These are phyloP conservation scores for Drosophila limbata DNA, from an alignment of 2,888 invertebrate genomes.

Conservation along the genomic window DNA sequence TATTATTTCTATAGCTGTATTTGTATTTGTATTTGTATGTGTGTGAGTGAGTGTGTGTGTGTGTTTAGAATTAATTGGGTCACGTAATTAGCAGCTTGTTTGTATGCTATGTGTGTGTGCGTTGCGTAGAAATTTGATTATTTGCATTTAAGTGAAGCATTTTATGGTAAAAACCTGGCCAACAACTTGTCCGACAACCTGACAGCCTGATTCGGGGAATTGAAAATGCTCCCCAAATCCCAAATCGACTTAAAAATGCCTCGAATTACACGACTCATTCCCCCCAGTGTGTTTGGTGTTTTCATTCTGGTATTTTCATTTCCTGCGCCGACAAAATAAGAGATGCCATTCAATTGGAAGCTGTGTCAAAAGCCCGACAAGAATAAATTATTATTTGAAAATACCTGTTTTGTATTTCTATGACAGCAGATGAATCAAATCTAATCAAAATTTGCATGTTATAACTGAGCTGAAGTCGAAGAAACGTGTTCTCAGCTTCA, in stretches of 20 bases:
- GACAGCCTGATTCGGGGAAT: slow-evolving; percentile 27
- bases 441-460: slow-evolving; percentile 22
- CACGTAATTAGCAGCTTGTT: slow-evolving; percentile 71
- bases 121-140: slow-evolving; percentile 49
- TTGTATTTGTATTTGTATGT: slow-evolving; percentile 19
- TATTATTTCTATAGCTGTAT: slow-evolving; percentile 30
- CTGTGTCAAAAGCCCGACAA: slow-evolving; percentile 9
- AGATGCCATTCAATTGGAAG: background rate
- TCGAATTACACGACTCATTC: slow-evolving; percentile 39
- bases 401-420: slow-evolving; percentile 4
- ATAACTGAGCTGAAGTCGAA: background rate
- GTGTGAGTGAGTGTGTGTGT: slow-evolving; percentile 39
- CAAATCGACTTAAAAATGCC: slow-evolving; percentile 35
- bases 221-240: slow-evolving; percentile 24
- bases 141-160: slow-evolving; percentile 48
- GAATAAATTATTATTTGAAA: slow-evolving; percentile 30
- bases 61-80: slow-evolving; percentile 74
- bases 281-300: background rate
- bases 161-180: slow-evolving; percentile 23
- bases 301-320: slow-evolving; percentile 11
- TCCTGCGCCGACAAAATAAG: background rate
- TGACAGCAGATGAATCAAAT: slow-evolving; percentile 13
- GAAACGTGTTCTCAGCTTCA: slow-evolving; percentile 1
- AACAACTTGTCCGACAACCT: slow-evolving; percentile 26
- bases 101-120: slow-evolving; percentile 37